A percentile compares a stretch with the other conserved stretches of the same genome.
These are phyloP conservation scores for Punctoribates punctum DNA, from an alignment of 2,888 invertebrate genomes.

Conservation along the genomic window DNA sequence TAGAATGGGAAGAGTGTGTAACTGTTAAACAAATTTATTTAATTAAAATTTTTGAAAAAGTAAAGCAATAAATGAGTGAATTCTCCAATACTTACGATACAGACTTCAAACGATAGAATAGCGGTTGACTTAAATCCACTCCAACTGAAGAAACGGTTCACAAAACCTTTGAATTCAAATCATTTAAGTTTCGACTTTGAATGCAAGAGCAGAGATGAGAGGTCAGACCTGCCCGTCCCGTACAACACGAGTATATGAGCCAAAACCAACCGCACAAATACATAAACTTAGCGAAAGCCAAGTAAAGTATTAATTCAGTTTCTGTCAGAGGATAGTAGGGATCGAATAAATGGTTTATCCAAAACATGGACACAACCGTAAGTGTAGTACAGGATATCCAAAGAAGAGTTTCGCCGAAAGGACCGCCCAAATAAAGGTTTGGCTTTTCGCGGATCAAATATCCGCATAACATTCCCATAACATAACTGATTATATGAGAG, in stretches of 20 bases:
- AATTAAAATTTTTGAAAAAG: neutral
- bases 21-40: neutral
- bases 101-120: neutral
- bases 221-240: neutral
- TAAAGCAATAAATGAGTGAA: too few relatives aligned
- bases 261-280: neutral
- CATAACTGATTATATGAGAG: conserved; percentile 29
- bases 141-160: neutral
- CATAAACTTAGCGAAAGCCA: neutral
- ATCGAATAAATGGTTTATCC: conserved; percentile 23
- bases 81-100: conserved; percentile 2
- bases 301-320: neutral
- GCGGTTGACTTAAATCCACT: neutral
- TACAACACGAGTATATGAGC: neutral
- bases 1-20: neutral
- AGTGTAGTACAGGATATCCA: neutral
- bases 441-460: conserved; percentile 32
- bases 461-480: conserved; percentile 32
- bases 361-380: neutral
- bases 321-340: neutral
- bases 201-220: too few relatives aligned
- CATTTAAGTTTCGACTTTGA: neutral
- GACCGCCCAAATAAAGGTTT: conserved; percentile 21
- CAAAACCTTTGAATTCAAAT: neutral
- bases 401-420: conserved; percentile 5